These are phyloP conservation scores for silkworm (Bombyx mori) DNA, from an alignment of 1,140 invertebrate species.

Conservation along the genomic window DNA sequence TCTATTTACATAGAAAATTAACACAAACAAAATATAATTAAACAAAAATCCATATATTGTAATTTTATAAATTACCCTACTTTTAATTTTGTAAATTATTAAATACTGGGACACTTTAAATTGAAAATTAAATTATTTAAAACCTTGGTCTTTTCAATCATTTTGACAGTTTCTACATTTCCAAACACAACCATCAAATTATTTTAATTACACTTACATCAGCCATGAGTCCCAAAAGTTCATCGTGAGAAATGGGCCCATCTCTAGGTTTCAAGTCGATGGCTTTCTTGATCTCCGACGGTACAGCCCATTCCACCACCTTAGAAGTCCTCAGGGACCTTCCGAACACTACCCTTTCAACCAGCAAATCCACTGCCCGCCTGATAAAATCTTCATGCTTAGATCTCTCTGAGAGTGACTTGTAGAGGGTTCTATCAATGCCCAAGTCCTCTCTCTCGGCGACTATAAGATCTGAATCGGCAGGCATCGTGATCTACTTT, in stretches of 20 bases:
- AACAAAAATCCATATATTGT: too few species aligned
- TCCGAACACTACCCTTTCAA: slow-evolving; percentile 82
- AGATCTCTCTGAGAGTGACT: slow-evolving; percentile 71
- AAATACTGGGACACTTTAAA: too few species aligned
- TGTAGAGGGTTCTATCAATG: slow-evolving; percentile 35
- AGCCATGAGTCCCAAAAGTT: slow-evolving; percentile 76
- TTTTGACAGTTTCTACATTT: too few species aligned
- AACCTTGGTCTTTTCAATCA: too few species aligned
- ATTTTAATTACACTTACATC: slow-evolving; percentile 70
- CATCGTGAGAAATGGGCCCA: slow-evolving; percentile 75
- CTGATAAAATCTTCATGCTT: slow-evolving; percentile 81
- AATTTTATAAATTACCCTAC: too few species aligned
- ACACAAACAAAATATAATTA: too few species aligned
- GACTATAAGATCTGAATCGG: slow-evolving; percentile 54
- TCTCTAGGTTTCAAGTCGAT: slow-evolving; percentile 78
- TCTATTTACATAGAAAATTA: too few species aligned
- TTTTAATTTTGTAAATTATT: too few species aligned
- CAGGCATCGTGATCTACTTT: slow-evolving; percentile 45
- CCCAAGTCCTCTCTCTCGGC: slow-evolving; percentile 30
- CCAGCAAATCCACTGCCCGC: slow-evolving; percentile 78
- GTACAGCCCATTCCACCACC: slow-evolving; percentile 83
- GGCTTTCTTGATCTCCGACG: slow-evolving; percentile 74
- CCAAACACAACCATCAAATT: too few species aligned
- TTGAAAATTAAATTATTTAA: too few species aligned
- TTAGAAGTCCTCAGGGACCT: slow-evolving; percentile 77